Evolutionary conservation across 1,140 invertebrate species (phyloP).

Genomic region (Tetranychus urticae): DNA sequence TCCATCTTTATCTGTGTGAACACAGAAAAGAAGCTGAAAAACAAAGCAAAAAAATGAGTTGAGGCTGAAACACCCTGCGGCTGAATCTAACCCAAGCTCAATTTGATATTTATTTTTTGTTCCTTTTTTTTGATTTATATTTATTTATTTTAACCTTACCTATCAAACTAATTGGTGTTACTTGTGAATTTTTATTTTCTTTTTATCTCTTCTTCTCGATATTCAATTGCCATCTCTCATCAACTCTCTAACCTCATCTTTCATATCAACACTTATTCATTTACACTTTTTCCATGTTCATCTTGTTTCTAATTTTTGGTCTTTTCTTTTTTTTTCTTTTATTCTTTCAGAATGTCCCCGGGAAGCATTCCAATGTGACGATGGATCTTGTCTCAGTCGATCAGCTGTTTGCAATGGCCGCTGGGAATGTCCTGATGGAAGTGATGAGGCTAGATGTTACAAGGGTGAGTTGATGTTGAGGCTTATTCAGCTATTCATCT

Average conservation of each 20-base stretch:
- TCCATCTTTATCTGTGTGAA: too few relatives aligned
- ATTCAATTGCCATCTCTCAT: not conserved
- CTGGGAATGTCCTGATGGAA: conserved; percentile 23
- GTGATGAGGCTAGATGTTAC: conserved; percentile 21
- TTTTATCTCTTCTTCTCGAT: not conserved
- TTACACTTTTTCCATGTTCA: not conserved
- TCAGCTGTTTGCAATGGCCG: conserved; percentile 48
- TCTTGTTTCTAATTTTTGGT: not conserved
- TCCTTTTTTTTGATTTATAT: too few relatives aligned
- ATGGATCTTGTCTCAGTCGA: conserved; percentile 37
- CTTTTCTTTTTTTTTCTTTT: not conserved
- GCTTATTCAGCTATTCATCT: not conserved
- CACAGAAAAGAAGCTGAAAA: too few relatives aligned
- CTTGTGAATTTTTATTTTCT: not conserved
- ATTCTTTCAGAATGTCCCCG: conserved; percentile 13
- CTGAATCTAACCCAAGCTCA: too few relatives aligned
- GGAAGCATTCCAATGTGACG: conserved; percentile 15
- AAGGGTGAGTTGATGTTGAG: not conserved
- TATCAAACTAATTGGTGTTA: too few relatives aligned
- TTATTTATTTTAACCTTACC: too few relatives aligned
- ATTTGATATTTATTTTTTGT: too few relatives aligned
- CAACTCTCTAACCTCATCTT: not conserved
- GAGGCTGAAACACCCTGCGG: too few relatives aligned
- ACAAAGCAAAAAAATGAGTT: too few relatives aligned
- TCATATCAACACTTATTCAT: not conserved